These are phyloP conservation scores for Bombus turneri DNA, from an alignment of 1,140 invertebrate genomes.

Conservation along the genomic window DNA sequence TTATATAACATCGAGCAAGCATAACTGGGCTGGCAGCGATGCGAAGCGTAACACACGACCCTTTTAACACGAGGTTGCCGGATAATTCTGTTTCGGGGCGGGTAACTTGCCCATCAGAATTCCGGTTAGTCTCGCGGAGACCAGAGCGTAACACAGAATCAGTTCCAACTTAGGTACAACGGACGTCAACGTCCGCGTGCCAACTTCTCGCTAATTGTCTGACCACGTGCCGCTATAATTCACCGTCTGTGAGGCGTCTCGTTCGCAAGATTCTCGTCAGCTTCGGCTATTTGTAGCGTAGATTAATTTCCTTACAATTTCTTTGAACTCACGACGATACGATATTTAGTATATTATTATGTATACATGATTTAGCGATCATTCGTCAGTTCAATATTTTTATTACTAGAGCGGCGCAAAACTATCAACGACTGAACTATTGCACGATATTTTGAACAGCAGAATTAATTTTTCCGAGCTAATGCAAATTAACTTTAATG, in stretches of 20 bases:
- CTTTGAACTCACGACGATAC: no score
- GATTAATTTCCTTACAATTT: not conserved
- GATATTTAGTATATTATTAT: no score
- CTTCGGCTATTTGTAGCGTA: not conserved
- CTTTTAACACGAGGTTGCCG: constrained; percentile 25
- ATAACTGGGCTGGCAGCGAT: constrained; percentile 46
- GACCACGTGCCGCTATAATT: constrained; percentile 28
- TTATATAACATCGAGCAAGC: constrained; percentile 47
- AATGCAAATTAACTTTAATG: no score
- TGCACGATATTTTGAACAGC: no score
- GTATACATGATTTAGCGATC: no score
- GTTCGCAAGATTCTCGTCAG: not conserved
- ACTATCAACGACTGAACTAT: no score
- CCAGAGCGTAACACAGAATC: not conserved
- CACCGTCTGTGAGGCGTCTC: not conserved
- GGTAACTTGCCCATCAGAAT: constrained; percentile 49
- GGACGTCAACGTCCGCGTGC: not conserved
- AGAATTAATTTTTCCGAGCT: no score
- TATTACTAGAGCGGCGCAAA: no score
- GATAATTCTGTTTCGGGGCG: constrained; percentile 50
- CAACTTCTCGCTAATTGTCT: constrained; percentile 33
- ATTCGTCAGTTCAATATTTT: no score
- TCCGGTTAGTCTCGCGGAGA: constrained; percentile 3
- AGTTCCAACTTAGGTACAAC: not conserved
- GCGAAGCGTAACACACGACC: constrained; percentile 25